phyloP scores from a whole-genome alignment of 2,888 invertebrate species.

The Stenodera caucasica region DNA sequence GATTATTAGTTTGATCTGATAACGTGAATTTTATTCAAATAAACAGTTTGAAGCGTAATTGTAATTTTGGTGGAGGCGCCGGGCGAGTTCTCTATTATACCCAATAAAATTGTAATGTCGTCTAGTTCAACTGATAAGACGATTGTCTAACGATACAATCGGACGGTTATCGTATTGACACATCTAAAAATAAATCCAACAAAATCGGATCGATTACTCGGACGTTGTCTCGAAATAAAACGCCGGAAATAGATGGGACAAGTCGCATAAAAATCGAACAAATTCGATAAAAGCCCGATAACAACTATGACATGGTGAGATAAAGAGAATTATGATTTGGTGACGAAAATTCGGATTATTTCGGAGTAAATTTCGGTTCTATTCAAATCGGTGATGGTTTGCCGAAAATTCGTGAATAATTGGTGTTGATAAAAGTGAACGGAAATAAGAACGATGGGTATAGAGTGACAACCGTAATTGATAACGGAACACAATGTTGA shows the following conservation, averaged over 20 bases:
- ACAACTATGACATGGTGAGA: too few species aligned
- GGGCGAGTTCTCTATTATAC: neutral
- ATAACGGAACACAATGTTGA: conserved; percentile 14
- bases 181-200: conserved; percentile 25
- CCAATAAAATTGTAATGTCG: too few species aligned
- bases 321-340: neutral
- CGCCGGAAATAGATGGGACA: neutral
- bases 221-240: neutral
- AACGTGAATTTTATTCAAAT: neutral
- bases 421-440: too few species aligned
- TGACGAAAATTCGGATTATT: neutral
- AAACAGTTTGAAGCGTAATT: too few species aligned
- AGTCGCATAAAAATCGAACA: conserved; percentile 3
- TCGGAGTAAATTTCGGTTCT: too few species aligned
- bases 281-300: too few species aligned
- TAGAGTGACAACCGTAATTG: conserved; percentile 15
- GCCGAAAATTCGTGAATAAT: too few species aligned
- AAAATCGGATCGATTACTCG: conserved; percentile 19
- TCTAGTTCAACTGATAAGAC: neutral
- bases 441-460: too few species aligned
- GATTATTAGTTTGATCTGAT: conserved; percentile 7
- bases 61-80: conserved; percentile 4
- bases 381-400: too few species aligned
- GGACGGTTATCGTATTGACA: conserved; percentile 18
- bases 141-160: conserved; percentile 20